Evolutionary conservation across 2,797 vertebrate genomes (phyloP), one percentile per base, ranked within the genome.

Genomic region (Chloroceryle amazona): DNA sequence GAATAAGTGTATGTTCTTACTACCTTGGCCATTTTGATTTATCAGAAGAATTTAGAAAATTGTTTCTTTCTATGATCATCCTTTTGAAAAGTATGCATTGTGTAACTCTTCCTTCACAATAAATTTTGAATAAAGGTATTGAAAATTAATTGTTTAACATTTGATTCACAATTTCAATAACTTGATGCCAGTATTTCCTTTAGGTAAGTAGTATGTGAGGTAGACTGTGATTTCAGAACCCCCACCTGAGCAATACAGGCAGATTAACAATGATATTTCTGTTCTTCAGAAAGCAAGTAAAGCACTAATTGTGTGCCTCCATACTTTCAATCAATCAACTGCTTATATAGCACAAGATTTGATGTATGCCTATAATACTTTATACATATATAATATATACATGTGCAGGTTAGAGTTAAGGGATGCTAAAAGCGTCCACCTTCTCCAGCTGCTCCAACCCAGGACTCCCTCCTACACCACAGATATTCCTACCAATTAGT

Each of bases 21-120:
- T 81, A 57, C 14, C 51, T n/a, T 81, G 35, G 33, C 41, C 31
- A 70, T 86, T 96, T 86, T 83, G 67, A 76, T 92, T 90, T 95
- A n/a, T 68, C 46, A 63, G 58, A 89, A 82, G 22, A 89, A 82
- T 58, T 65, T 66, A 57, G 57, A 71, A 85, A 62, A 62, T 61
- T 67, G 1, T 74, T 83, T 90, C 16, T 46, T 84, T 85, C 46
- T 81, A 4, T 76, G 15, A 58, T 58, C 7, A 81, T 65, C 6
- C 7, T 63, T 93, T 73, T 41, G 20, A 91, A 90, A 95, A 2
- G 11, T 60, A 52, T 39, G 18, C 7, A 11, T 81, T 84, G 6
- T 66, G 19, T 37, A 65, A 86, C 21, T 86, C 46, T 92, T 78
- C 22, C 23, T 66, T 90, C 26, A 44, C 7, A 57, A 81, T 0